These are phyloP conservation scores for Tenthredo notha DNA, from an alignment of 2,888 invertebrate genomes.

Conservation along the genomic window DNA sequence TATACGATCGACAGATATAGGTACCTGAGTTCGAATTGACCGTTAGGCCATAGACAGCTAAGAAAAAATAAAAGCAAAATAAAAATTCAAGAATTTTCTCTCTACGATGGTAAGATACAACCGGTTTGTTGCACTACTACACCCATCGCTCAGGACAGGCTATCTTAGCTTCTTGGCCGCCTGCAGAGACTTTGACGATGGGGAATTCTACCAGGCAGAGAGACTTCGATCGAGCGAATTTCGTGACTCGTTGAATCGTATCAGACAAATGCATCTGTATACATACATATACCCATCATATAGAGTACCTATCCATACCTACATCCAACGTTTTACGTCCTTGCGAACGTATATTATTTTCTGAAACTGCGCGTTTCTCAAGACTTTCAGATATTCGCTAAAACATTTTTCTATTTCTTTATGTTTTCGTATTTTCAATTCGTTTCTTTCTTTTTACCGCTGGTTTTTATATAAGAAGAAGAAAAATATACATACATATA, in stretches of 20 bases:
- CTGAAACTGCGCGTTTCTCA: not conserved
- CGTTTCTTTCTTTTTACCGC: not conserved
- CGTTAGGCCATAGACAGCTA: constrained; percentile 11
- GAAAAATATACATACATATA: too few relatives aligned
- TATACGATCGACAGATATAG: not conserved
- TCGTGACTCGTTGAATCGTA: constrained; percentile 48
- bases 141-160: constrained; percentile 6
- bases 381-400: not conserved
- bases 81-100: not conserved
- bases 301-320: not conserved
- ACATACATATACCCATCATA: constrained; percentile 10
- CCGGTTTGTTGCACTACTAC: constrained; percentile 37
- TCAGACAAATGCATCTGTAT: constrained; percentile 37
- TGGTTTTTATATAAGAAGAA: not conserved
- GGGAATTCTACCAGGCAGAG: not conserved
- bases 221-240: constrained; percentile 45
- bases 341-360: not conserved
- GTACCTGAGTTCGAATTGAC: not conserved
- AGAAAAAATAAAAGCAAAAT: not conserved
- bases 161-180: constrained; percentile 30
- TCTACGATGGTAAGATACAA: constrained; percentile 1
- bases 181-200: constrained; percentile 33
- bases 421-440: not conserved
- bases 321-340: not conserved
- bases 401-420: not conserved